phyloP scores from a whole-genome alignment of 2,113 vertebrate genomes.

The Brevimyrus niger region DNA sequence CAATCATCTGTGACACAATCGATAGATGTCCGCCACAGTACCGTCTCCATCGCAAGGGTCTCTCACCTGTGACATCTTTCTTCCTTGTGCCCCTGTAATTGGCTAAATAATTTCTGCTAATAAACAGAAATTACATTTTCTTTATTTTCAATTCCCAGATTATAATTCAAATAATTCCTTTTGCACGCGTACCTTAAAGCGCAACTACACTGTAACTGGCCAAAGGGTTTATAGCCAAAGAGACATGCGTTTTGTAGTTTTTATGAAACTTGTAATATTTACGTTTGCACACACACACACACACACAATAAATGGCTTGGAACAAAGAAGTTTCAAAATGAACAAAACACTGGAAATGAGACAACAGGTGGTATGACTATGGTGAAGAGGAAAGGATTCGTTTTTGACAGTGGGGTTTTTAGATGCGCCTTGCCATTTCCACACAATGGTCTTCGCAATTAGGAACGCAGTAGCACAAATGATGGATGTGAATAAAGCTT shows the following conservation, averaged over 20 bases:
- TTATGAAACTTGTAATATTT: not conserved
- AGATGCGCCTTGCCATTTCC: not conserved
- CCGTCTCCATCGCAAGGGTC: not conserved
- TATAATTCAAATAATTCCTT: not conserved
- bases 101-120: not conserved
- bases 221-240: not conserved
- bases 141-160: not conserved
- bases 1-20: not conserved
- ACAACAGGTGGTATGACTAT: slow-evolving; percentile 57
- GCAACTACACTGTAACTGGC: not conserved
- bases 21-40: not conserved
- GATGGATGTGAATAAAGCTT: slow-evolving; percentile 51
- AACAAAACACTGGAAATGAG: slow-evolving; percentile 25
- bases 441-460: not conserved
- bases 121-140: not conserved
- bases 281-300: not conserved
- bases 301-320: not conserved
- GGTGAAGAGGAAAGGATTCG: not conserved
- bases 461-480: not conserved
- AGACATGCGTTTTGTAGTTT: not conserved
- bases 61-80: not conserved
- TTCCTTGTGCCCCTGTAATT: not conserved
- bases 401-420: not conserved
- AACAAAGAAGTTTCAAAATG: slow-evolving; percentile 31
- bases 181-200: not conserved